Conservation (phyloP, 1,140 invertebrate species). For the Eurosta solidaginis region DNA sequence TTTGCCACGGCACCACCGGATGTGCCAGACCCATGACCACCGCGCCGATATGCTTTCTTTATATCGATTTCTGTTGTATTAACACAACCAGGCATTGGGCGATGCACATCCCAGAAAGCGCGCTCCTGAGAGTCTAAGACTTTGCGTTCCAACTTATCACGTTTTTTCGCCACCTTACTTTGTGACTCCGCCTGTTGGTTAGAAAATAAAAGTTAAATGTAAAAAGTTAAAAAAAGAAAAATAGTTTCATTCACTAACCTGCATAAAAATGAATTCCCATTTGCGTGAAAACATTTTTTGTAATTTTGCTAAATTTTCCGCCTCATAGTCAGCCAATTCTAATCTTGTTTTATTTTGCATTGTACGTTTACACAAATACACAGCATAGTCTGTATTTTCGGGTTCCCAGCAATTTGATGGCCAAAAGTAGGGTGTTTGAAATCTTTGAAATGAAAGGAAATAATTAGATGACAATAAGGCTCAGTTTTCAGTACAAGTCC, state of each 20-base stretch:
- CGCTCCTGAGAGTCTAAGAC: slow-evolving; percentile 98
- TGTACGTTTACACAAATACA: slow-evolving; percentile 98
- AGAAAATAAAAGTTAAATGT: slow-evolving; percentile 43
- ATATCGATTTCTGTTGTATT: slow-evolving; percentile 99
- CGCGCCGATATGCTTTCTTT: slow-evolving; percentile 86
- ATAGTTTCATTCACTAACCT: slow-evolving; percentile 57
- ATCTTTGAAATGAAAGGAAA: slow-evolving; percentile 72
- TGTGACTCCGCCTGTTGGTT: slow-evolving; percentile 66
- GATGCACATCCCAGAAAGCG: slow-evolving; percentile 99
- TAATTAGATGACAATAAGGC: background rate
- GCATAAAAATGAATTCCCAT: slow-evolving; percentile 99
- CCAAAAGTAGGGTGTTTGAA: slow-evolving; percentile 99
- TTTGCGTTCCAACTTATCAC: slow-evolving; percentile 97
- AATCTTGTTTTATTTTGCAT: slow-evolving; percentile 99
- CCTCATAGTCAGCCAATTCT: slow-evolving; percentile 97
- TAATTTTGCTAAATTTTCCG: slow-evolving; percentile 93
- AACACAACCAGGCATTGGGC: slow-evolving; percentile 98
- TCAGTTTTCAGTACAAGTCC: background rate
- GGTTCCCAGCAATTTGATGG: slow-evolving; percentile 99
- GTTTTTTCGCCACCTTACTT: slow-evolving; percentile 96
- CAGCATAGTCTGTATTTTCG: slow-evolving; percentile 99
- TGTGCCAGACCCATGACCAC: slow-evolving; percentile 57
- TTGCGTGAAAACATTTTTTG: slow-evolving; percentile 99
- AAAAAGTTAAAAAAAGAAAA: background rate
- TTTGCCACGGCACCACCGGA: slow-evolving; percentile 55